A percentile compares a stretch with the other conserved stretches of the same genome.
Conservation (phyloP, 2,113 vertebrate genomes). For the Chinchilla lanigera region DNA sequence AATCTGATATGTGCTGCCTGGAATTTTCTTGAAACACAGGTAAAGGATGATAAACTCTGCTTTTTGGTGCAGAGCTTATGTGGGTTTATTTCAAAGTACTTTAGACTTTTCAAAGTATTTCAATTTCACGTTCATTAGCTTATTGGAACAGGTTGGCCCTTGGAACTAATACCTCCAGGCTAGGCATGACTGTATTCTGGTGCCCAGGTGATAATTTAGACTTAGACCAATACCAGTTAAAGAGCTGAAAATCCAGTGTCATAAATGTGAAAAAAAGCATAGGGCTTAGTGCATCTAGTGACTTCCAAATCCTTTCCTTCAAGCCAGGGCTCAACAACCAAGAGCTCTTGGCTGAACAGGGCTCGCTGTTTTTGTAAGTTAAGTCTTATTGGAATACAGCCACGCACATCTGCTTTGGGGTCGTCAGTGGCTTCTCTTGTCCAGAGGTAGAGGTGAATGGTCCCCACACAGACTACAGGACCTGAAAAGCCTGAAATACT, state of each 20-base stretch:
- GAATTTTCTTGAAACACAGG: conserved; percentile 22
- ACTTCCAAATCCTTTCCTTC: neutral
- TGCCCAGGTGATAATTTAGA: neutral
- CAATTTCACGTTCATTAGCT: conserved; percentile 38
- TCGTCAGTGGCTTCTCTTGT: neutral
- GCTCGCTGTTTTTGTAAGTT: neutral
- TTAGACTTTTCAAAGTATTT: conserved; percentile 2
- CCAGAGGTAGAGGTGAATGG: neutral
- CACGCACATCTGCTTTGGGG: neutral
- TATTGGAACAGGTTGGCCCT: neutral
- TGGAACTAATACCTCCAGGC: conserved; percentile 5
- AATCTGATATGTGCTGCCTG: neutral
- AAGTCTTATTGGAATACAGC: conserved; percentile 37
- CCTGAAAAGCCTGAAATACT: neutral
- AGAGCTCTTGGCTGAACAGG: neutral
- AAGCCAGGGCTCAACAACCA: neutral
- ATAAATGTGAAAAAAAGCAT: neutral
- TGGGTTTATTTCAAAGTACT: neutral
- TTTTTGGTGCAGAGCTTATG: neutral
- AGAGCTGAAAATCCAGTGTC: conserved; percentile 6
- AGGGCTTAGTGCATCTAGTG: neutral
- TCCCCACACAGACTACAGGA: neutral
- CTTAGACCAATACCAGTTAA: neutral
- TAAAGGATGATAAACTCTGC: neutral
- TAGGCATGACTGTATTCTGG: neutral